phyloP scores from a whole-genome alignment of 1,140 invertebrate species.

The Drosophila ambigua region DNA sequence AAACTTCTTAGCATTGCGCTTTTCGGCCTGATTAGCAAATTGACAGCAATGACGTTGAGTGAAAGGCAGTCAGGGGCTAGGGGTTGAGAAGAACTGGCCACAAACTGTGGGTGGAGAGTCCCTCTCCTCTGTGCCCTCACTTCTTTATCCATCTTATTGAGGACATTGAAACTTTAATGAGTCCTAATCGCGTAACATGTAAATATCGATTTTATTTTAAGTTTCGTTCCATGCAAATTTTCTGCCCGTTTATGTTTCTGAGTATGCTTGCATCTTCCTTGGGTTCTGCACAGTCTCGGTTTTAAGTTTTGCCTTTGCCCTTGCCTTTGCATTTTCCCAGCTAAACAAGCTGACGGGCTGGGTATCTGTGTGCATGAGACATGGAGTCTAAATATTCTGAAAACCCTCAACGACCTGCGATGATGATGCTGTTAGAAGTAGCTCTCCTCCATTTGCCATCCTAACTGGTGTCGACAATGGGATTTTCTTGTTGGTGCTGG shows the following conservation, averaged over 20 bases:
- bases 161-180: conserved; percentile 56
- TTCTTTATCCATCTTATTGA: conserved; percentile 8
- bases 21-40: conserved; percentile 60
- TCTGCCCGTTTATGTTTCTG: too few species aligned
- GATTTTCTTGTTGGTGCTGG: conserved; percentile 20
- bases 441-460: background rate
- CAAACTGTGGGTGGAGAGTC: too few species aligned
- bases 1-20: conserved; percentile 47
- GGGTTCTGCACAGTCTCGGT: too few species aligned
- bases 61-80: conserved; percentile 16
- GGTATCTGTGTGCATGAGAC: too few species aligned
- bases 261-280: too few species aligned
- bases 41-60: conserved; percentile 51
- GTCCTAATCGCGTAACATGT: conserved; percentile 33
- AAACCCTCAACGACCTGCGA: conserved; percentile 9
- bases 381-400: background rate
- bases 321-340: too few species aligned
- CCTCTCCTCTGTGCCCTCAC: too few species aligned
- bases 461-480: conserved; percentile 34
- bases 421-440: conserved; percentile 26
- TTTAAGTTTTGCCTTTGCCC: too few species aligned
- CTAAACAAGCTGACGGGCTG: too few species aligned
- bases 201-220: too few species aligned
- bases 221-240: too few species aligned
- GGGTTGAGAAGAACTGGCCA: too few species aligned